A percentile compares a stretch with the other conserved stretches of the same genome.
Evolutionary conservation across 1,140 invertebrate species (phyloP).

Genomic region (Forficula auricularia): DNA sequence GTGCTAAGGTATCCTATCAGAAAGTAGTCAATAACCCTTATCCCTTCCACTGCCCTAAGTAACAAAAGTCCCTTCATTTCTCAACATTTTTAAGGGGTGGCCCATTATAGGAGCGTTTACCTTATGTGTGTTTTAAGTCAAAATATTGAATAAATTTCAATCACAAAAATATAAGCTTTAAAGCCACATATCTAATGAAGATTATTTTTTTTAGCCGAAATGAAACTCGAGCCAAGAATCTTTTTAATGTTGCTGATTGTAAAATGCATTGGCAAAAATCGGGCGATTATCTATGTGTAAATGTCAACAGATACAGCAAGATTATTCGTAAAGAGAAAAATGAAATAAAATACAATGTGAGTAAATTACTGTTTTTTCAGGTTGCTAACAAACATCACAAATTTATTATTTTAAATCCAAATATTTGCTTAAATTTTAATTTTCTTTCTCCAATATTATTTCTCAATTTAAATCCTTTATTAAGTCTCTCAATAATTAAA

Average conservation of each 20-base stretch:
- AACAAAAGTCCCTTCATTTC: too few relatives aligned
- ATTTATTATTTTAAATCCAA: not conserved
- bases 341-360: slow-evolving; percentile 72
- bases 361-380: slow-evolving; percentile 16
- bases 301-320: slow-evolving; percentile 94
- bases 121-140: not conserved
- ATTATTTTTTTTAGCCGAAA: slow-evolving; percentile 40
- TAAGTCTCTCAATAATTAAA: too few relatives aligned
- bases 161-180: too few relatives aligned
- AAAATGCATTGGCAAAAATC: slow-evolving; percentile 99
- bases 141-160: too few relatives aligned
- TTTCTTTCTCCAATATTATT: too few relatives aligned
- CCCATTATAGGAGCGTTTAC: too few relatives aligned
- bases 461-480: too few relatives aligned
- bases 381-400: not conserved
- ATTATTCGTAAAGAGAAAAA: slow-evolving; percentile 73
- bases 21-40: too few relatives aligned
- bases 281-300: slow-evolving; percentile 93
- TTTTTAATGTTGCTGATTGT: slow-evolving; percentile 96
- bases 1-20: too few relatives aligned
- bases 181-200: not conserved
- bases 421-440: not conserved
- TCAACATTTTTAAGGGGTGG: too few relatives aligned
- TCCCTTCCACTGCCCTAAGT: too few relatives aligned
- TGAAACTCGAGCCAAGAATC: slow-evolving; percentile 88